Evolutionary conservation across 2,113 vertebrate species (phyloP).

Genomic region (Semnornis frantzii): DNA sequence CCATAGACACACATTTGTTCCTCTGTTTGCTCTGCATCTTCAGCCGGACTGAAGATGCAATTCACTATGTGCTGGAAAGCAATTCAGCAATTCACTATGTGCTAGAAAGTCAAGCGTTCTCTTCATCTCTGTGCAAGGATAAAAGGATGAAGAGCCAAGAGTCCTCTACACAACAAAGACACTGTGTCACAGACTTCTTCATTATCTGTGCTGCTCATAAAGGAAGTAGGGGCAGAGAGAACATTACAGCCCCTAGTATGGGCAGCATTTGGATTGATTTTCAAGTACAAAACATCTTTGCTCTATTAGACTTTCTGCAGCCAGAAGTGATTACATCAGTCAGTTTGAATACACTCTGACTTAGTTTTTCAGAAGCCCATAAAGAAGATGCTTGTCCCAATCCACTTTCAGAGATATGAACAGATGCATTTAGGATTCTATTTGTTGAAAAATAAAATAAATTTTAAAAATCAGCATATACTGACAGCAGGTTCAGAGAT

Average conservation of each 20-base stretch:
- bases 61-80: not conserved
- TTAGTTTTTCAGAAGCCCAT: not conserved
- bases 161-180: slow-evolving; percentile 1
- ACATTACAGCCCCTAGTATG: not conserved
- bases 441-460: not conserved
- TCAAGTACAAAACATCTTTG: slow-evolving; percentile 32
- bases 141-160: not conserved
- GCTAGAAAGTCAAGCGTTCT: not conserved
- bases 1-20: not conserved
- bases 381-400: not conserved
- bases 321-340: not conserved
- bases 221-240: not conserved
- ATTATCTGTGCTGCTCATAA: not conserved
- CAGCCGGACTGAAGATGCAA: not conserved
- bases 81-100: not conserved
- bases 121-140: not conserved
- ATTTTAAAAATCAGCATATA: not conserved
- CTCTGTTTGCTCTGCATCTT: not conserved
- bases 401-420: not conserved
- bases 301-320: not conserved
- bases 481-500: not conserved
- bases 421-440: not conserved
- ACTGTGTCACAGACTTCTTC: not conserved
- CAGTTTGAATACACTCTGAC: not conserved
- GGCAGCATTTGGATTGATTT: slow-evolving; percentile 32